These are phyloP conservation scores for Platyrinchus mystaceus DNA, from an alignment of 2,797 vertebrate species.

Conservation along the genomic window DNA sequence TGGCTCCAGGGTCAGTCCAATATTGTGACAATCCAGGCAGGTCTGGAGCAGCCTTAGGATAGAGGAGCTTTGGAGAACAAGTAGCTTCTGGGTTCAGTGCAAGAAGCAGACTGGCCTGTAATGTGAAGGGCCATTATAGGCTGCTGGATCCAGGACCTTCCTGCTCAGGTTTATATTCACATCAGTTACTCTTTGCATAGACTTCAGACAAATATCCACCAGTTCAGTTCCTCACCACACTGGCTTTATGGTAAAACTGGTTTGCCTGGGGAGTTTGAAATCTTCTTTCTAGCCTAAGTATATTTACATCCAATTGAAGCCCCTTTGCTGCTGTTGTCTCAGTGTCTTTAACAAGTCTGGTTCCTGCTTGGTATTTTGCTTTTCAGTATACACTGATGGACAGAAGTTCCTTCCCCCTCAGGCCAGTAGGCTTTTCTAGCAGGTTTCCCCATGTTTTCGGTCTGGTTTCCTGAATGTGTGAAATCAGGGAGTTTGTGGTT, in stretches of 20 bases:
- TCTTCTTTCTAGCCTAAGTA: neutral
- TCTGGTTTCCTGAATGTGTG: neutral
- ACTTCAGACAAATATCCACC: neutral
- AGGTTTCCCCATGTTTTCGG: neutral
- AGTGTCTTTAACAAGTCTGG: neutral
- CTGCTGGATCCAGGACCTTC: neutral
- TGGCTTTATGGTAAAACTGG: neutral
- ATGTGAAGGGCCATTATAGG: accelerated
- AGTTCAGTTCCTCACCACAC: neutral
- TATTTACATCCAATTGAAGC: neutral
- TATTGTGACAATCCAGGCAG: neutral
- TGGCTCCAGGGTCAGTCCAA: neutral
- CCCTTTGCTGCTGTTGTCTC: neutral
- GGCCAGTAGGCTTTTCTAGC: neutral
- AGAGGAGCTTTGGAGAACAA: neutral
- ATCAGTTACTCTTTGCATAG: neutral
- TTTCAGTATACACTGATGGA: neutral
- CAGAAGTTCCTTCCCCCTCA: neutral
- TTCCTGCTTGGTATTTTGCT: neutral
- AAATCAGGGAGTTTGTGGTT: neutral
- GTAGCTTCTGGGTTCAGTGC: neutral
- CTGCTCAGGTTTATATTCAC: neutral
- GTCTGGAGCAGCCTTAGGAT: neutral
- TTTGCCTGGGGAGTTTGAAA: neutral
- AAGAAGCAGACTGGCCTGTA: neutral